Conservation (phyloP, 2,797 vertebrate species). For the Cirrhinus mrigala region DNA sequence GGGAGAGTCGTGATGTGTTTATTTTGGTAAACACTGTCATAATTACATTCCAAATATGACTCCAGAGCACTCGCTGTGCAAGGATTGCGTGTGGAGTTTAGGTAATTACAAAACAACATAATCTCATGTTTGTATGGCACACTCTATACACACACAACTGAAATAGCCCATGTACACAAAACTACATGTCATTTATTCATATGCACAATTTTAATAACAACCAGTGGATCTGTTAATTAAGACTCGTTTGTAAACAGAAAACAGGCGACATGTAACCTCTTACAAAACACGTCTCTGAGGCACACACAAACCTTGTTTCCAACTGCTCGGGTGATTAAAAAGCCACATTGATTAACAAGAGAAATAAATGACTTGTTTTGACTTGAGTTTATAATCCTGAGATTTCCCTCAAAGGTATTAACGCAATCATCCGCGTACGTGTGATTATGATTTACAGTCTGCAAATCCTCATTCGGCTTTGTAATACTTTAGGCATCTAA, state of each 20-base stretch:
- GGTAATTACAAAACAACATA: neutral
- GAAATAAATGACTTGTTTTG: slow-evolving; percentile 23
- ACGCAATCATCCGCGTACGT: neutral
- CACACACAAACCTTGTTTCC: neutral
- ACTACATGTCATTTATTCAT: neutral
- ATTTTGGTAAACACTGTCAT: neutral
- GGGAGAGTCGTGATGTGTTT: neutral
- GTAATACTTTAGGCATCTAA: neutral
- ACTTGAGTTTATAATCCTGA: neutral
- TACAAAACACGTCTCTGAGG: slow-evolving; percentile 1
- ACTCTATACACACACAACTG: neutral
- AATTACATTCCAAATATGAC: neutral
- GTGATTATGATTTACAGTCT: neutral
- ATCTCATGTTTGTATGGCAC: neutral
- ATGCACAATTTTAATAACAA: neutral
- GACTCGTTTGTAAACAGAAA: neutral
- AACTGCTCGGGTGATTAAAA: slow-evolving; percentile 24
- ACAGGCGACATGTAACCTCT: neutral
- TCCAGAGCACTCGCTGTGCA: neutral
- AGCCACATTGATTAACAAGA: neutral
- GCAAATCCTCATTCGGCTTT: neutral
- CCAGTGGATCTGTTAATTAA: neutral
- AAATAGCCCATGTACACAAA: neutral
- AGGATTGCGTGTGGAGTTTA: neutral
- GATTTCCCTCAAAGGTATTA: neutral